Percentiles rank a stretch among this genome's conserved stretches.
These are phyloP conservation scores for Anser brachyrhynchus DNA, from an alignment of 2,113 vertebrate species.

Conservation along the genomic window DNA sequence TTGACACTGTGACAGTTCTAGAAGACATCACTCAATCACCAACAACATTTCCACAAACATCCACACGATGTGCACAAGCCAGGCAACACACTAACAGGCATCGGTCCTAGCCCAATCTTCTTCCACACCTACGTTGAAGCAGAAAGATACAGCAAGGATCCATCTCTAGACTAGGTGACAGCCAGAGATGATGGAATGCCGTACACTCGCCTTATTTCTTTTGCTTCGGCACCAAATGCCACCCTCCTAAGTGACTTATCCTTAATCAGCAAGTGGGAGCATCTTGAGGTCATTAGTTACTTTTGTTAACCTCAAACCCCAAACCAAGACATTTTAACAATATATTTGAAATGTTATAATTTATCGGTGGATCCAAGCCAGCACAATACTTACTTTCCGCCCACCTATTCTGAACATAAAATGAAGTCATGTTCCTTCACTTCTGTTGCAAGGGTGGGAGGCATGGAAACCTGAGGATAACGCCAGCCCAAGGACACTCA, in stretches of 20 bases:
- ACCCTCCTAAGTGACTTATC: neutral
- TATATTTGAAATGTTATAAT: neutral
- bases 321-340: neutral
- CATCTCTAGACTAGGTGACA: fast-evolving
- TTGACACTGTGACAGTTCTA: neutral
- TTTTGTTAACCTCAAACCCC: neutral
- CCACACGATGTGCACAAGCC: fast-evolving
- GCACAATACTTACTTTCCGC: fast-evolving
- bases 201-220: neutral
- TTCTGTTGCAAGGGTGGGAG: neutral
- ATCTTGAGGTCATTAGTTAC: neutral
- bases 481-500: fast-evolving
- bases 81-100: neutral
- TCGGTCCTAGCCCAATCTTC: neutral
- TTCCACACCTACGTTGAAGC: neutral
- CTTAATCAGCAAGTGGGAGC: no score
- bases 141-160: neutral
- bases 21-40: neutral
- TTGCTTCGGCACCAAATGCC: neutral
- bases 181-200: neutral
- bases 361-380: neutral
- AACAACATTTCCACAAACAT: neutral
- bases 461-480: neutral
- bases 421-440: neutral
- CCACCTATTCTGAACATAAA: neutral